phyloP scores from a whole-genome alignment of 2,113 vertebrate species.

The Rhea pennata region DNA sequence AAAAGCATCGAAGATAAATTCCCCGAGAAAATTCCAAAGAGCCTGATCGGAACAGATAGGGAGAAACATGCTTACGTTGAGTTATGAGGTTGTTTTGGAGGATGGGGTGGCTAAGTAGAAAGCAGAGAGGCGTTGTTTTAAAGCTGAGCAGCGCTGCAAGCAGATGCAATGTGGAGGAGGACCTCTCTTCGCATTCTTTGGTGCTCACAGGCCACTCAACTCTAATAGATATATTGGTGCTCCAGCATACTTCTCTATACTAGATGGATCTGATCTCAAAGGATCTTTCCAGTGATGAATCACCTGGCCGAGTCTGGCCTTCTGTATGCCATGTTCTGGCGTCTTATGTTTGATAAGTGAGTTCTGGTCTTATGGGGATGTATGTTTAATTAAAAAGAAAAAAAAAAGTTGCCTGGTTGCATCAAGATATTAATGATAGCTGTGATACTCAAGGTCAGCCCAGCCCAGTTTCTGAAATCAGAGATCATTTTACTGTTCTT shows the following conservation, averaged over 20 bases:
- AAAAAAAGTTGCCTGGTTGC: not conserved
- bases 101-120: not conserved
- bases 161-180: not conserved
- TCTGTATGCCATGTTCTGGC: not conserved
- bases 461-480: not conserved
- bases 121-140: not conserved
- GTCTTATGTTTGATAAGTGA: fast-evolving
- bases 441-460: not conserved
- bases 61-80: not conserved
- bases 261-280: fast-evolving
- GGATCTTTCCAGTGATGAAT: not conserved
- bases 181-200: not conserved
- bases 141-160: not conserved
- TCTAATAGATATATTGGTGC: not conserved
- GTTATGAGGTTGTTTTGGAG: not conserved
- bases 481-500: not conserved
- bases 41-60: not conserved
- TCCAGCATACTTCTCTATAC: not conserved
- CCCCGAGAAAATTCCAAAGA: not conserved
- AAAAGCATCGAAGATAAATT: not conserved
- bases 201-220: not conserved
- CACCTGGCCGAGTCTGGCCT: not conserved
- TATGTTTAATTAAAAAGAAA: not conserved
- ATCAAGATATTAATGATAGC: not conserved
- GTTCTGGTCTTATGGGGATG: not conserved